A percentile compares a stretch with the other conserved stretches of the same genome.
Conservation (phyloP, 2,113 vertebrate species). For the Psophia crepitans region DNA sequence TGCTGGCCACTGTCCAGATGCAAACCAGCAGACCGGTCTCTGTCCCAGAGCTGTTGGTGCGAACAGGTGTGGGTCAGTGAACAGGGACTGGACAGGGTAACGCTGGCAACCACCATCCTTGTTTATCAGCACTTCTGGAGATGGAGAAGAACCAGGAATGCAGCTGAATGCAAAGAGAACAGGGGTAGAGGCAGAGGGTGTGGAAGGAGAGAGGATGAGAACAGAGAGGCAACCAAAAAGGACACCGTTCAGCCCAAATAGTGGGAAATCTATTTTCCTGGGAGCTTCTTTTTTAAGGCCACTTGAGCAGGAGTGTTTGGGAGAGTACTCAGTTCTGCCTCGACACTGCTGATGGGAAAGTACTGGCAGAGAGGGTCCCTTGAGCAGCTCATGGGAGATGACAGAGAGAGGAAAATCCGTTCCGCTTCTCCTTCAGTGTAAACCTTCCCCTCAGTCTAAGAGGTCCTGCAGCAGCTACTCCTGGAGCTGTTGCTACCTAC, state of each 20-base stretch:
- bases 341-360: accelerated
- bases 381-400: accelerated
- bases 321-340: background rate
- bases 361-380: background rate
- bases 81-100: accelerated
- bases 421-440: too few relatives aligned
- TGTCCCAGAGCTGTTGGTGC: background rate
- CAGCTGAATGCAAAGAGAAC: background rate
- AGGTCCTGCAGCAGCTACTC: background rate
- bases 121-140: background rate
- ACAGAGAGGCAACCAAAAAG: background rate
- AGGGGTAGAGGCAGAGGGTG: background rate
- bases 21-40: background rate
- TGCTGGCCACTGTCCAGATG: background rate
- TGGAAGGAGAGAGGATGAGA: background rate
- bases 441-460: background rate
- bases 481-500: background rate
- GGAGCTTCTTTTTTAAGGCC: background rate
- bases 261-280: background rate
- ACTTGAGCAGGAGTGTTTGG: background rate
- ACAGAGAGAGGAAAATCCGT: background rate
- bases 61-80: background rate
- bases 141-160: background rate
- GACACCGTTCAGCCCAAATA: background rate
- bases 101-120: background rate